A percentile compares a stretch with the other conserved stretches of the same genome.
Evolutionary conservation across 2,113 vertebrate genomes (phyloP).

Genomic region (Orthonyx spaldingii): DNA sequence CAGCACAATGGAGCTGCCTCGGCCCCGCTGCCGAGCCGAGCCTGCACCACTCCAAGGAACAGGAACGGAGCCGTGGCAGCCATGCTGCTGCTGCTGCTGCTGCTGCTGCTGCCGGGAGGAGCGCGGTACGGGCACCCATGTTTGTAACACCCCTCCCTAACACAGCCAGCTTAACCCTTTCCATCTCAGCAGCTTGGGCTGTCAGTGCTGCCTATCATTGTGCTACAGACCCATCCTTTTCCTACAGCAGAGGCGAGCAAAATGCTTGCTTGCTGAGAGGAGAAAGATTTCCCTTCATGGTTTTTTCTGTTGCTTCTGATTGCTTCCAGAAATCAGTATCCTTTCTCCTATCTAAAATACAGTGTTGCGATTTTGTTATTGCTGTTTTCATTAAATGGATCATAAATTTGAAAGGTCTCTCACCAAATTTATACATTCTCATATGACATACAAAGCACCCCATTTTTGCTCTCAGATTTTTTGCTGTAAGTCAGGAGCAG

Average conservation of each 20-base stretch:
- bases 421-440: background rate
- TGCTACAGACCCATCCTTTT: background rate
- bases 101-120: background rate
- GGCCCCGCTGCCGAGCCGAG: background rate
- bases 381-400: background rate
- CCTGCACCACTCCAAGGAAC: fast-evolving
- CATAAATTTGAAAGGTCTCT: background rate
- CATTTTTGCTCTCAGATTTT: background rate
- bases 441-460: background rate
- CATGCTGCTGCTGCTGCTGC: background rate
- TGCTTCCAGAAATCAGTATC: background rate
- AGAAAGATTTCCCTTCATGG: background rate
- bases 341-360: background rate
- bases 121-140: fast-evolving
- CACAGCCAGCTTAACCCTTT: background rate
- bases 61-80: background rate
- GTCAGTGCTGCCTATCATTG: background rate
- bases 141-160: background rate
- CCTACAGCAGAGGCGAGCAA: background rate
- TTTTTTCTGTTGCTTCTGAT: background rate
- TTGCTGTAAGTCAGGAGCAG: background rate
- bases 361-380: background rate
- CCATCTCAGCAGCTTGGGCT: background rate
- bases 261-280: background rate
- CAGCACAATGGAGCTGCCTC: background rate